Conservation (phyloP, 1,140 invertebrate species). For the Aleiodes sp. region DNA sequence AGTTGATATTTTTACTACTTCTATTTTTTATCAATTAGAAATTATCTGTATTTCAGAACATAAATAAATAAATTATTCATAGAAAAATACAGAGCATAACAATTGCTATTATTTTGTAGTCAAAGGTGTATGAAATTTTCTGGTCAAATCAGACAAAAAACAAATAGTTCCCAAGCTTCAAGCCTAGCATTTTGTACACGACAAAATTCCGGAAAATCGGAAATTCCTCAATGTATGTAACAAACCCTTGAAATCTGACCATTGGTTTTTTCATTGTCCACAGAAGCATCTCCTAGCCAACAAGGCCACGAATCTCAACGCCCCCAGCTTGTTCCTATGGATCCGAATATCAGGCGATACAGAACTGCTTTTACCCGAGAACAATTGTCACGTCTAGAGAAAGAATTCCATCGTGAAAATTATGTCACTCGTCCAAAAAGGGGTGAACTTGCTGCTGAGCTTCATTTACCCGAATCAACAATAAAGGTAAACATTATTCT, state of each 20-base stretch:
- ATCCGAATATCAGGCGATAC: slow-evolving; percentile 86
- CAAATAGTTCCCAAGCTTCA: too few relatives aligned
- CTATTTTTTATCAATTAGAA: too few relatives aligned
- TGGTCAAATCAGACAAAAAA: too few relatives aligned
- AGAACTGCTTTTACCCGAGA: slow-evolving; percentile 97
- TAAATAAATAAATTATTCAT: too few relatives aligned
- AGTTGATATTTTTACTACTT: not conserved
- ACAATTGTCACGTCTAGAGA: slow-evolving; percentile 92
- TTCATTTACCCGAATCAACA: slow-evolving; percentile 95
- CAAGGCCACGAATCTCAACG: slow-evolving; percentile 27
- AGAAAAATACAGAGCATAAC: too few relatives aligned
- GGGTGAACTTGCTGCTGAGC: slow-evolving; percentile 93
- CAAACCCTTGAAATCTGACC: not conserved
- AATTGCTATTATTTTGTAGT: too few relatives aligned
- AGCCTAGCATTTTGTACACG: too few relatives aligned
- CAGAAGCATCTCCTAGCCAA: slow-evolving; percentile 20
- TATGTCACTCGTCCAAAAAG: slow-evolving; percentile 95
- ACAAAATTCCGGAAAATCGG: not conserved
- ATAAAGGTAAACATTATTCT: slow-evolving; percentile 84
- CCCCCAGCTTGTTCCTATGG: slow-evolving; percentile 57
- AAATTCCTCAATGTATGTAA: too few relatives aligned
- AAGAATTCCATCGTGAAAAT: slow-evolving; percentile 97
- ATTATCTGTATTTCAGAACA: too few relatives aligned
- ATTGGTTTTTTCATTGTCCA: slow-evolving; percentile 5
- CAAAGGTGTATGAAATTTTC: too few relatives aligned